phyloP scores from a whole-genome alignment of 2,888 invertebrate genomes.

The Lysandra coridon region DNA sequence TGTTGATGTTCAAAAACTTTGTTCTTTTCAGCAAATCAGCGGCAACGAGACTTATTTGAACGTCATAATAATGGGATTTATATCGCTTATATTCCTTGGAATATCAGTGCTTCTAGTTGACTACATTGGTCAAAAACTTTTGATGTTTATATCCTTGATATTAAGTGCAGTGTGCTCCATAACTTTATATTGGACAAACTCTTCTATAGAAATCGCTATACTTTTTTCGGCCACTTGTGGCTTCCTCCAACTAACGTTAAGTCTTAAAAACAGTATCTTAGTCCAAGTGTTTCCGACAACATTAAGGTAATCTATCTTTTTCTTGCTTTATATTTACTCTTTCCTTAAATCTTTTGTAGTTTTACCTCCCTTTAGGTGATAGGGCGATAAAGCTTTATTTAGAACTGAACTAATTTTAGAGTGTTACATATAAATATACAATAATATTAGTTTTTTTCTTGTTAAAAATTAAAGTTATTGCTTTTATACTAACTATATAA shows the following conservation, averaged over 20 bases:
- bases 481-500: too few species aligned
- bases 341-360: conserved; percentile 3
- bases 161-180: not conserved
- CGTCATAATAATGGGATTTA: not conserved
- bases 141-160: not conserved
- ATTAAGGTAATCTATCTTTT: conserved; percentile 19
- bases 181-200: not conserved
- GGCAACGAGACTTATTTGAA: not conserved
- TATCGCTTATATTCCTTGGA: not conserved
- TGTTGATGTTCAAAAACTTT: not conserved
- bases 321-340: not conserved
- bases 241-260: conserved; percentile 1
- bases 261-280: conserved; percentile 10
- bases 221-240: not conserved
- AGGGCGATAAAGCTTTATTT: not conserved
- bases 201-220: not conserved
- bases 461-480: too few species aligned
- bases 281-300: conserved; percentile 12
- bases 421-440: not conserved
- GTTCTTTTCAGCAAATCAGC: not conserved
- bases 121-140: not conserved
- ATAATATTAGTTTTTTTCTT: too few species aligned
- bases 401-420: not conserved
- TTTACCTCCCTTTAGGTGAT: not conserved
- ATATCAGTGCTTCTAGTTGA: not conserved